A percentile compares a stretch with the other conserved stretches of the same genome.
Evolutionary conservation across 1,140 invertebrate species (phyloP).

Genomic region (Aphelenchoides avenae): DNA sequence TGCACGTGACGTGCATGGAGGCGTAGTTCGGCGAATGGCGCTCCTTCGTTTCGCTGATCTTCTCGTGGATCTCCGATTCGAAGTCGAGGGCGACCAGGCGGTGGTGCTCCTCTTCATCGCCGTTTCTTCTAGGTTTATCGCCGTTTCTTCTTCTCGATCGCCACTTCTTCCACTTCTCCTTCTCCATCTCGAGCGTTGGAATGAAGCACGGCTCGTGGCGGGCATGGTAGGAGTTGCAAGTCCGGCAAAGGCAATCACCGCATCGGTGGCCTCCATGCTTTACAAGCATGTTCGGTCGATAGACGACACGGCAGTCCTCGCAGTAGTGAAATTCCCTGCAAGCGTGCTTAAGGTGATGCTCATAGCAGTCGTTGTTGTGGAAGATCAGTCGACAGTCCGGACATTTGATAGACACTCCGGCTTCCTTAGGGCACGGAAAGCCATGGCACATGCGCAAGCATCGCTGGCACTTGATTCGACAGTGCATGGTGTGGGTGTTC

Average conservation of each 20-base stretch:
- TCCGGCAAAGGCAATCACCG: too few species aligned
- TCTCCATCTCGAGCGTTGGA: too few species aligned
- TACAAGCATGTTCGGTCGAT: too few species aligned
- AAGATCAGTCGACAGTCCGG: not conserved
- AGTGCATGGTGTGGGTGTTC: not conserved
- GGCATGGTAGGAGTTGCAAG: too few species aligned
- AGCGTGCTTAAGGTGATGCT: not conserved
- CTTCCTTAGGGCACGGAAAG: not conserved
- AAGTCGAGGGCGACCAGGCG: not conserved
- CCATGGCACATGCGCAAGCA: not conserved
- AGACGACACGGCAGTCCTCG: not conserved
- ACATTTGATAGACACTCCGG: not conserved
- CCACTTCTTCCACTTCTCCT: too few species aligned
- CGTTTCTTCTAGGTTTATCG: too few species aligned
- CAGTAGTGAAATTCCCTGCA: constrained; percentile 2
- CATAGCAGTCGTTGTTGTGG: not conserved
- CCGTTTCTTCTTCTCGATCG: too few species aligned
- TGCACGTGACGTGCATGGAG: not conserved
- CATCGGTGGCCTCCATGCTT: too few species aligned
- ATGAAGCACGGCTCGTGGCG: too few species aligned
- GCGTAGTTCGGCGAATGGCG: not conserved
- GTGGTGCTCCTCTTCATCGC: too few species aligned
- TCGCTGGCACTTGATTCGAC: not conserved
- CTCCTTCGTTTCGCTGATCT: not conserved
- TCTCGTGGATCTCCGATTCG: not conserved